Conservation (phyloP, 2,888 invertebrate genomes). For the Unio pictorum region DNA sequence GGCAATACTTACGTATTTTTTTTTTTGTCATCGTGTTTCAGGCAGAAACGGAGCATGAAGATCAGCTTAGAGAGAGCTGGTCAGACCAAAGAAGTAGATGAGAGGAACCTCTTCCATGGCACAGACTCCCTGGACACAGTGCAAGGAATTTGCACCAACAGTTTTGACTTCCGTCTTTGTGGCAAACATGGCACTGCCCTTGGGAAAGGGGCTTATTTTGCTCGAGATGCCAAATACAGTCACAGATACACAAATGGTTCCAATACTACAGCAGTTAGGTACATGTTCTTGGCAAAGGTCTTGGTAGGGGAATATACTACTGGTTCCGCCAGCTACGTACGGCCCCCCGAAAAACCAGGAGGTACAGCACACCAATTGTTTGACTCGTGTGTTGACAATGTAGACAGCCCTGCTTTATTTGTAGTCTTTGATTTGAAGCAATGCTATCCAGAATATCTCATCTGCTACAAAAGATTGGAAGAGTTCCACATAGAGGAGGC, state of each 20-base stretch:
- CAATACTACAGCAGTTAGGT: conserved; percentile 10
- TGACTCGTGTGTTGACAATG: conserved; percentile 57
- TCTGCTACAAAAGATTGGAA: conserved; percentile 24
- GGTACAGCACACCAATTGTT: conserved; percentile 32
- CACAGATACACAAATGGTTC: conserved; percentile 28
- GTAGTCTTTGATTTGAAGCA: conserved; percentile 54
- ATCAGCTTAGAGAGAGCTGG: too few relatives aligned
- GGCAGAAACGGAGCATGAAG: too few relatives aligned
- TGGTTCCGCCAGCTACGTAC: conserved; percentile 24
- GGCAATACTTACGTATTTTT: too few relatives aligned
- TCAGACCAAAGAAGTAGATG: too few relatives aligned
- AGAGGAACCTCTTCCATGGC: conserved; percentile 48
- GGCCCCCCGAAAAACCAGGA: conserved; percentile 44
- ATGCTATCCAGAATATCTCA: conserved; percentile 56
- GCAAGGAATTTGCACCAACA: conserved; percentile 47
- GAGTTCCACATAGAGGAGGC: too few relatives aligned
- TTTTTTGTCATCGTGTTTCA: too few relatives aligned
- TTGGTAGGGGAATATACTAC: conserved; percentile 49
- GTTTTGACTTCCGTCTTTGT: conserved; percentile 50
- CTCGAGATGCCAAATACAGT: conserved; percentile 40
- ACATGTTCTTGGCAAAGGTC: conserved; percentile 53
- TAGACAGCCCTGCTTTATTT: conserved; percentile 40
- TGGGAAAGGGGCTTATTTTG: conserved; percentile 55
- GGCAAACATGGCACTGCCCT: conserved; percentile 53
- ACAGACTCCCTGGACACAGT: conserved; percentile 39